Conservation (phyloP, 2,113 vertebrate genomes). For the Phaethornis superciliosus region DNA sequence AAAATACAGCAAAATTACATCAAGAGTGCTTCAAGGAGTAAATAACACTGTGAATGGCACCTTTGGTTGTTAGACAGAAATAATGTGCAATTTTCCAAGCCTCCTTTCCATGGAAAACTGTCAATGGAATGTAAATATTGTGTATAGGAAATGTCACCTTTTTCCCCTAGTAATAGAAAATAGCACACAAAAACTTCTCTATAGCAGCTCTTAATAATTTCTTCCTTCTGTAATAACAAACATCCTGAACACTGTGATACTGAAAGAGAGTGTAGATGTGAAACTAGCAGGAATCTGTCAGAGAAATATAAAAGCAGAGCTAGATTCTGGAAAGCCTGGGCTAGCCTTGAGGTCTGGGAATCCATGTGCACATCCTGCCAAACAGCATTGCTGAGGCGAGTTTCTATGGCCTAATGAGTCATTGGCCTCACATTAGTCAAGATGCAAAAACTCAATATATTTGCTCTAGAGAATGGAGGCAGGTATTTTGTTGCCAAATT, state of each 20-base stretch:
- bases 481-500: neutral
- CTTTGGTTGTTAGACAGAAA: neutral
- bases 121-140: neutral
- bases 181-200: neutral
- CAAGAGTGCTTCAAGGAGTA: neutral
- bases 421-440: neutral
- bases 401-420: neutral
- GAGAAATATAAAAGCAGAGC: neutral
- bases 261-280: fast-evolving
- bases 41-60: neutral
- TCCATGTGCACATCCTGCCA: neutral
- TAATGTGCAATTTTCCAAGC: neutral
- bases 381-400: neutral
- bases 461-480: neutral
- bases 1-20: neutral
- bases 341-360: neutral
- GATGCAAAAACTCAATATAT: neutral
- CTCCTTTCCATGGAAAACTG: neutral
- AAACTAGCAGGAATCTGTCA: neutral
- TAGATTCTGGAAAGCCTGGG: neutral
- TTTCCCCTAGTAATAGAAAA: neutral
- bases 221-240: neutral
- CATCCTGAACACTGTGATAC: neutral
- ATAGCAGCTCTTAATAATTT: neutral
- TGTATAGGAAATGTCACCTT: neutral